These are phyloP conservation scores for Sisyra terminalis DNA, from an alignment of 2,888 invertebrate genomes.

Conservation along the genomic window DNA sequence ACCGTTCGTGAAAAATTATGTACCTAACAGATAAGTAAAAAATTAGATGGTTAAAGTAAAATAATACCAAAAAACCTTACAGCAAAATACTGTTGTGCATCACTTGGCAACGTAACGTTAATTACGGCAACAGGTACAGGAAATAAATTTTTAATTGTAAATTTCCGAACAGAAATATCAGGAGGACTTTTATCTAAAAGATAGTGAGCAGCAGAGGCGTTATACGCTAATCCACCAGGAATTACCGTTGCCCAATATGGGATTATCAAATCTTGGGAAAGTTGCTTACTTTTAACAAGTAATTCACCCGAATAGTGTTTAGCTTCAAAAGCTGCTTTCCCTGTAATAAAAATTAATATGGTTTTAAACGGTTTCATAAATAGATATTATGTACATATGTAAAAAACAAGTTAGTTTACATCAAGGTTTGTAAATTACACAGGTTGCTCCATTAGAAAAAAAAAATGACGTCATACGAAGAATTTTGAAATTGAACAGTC, in stretches of 20 bases:
- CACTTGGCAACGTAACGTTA: conserved; percentile 46
- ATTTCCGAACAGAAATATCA: conserved; percentile 29
- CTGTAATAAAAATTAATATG: conserved; percentile 20
- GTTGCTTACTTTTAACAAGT: conserved; percentile 32
- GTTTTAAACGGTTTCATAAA: background rate
- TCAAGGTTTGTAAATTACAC: too few species aligned
- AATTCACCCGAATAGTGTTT: conserved; percentile 39
- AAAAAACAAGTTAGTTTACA: conserved; percentile 3
- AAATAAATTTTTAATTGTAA: conserved; percentile 55
- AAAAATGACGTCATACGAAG: too few species aligned
- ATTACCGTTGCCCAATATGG: conserved; percentile 45
- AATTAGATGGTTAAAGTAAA: background rate
- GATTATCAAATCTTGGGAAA: conserved; percentile 33
- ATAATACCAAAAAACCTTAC: conserved; percentile 27
- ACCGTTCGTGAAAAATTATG: conserved; percentile 41
- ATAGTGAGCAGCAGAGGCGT: conserved; percentile 34
- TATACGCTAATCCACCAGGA: conserved; percentile 38
- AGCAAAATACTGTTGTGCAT: conserved; percentile 41
- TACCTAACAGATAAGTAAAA: conserved; percentile 29
- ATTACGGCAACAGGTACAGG: conserved; percentile 53
- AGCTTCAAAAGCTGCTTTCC: conserved; percentile 35
- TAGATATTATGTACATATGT: background rate
- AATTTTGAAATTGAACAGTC: too few species aligned
- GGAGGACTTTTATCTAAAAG: conserved; percentile 22
- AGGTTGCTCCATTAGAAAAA: too few species aligned